Percentiles rank a stretch among this genome's conserved stretches.
These are phyloP conservation scores for Buteo buteo DNA, from an alignment of 2,113 vertebrate genomes.

Conservation along the genomic window DNA sequence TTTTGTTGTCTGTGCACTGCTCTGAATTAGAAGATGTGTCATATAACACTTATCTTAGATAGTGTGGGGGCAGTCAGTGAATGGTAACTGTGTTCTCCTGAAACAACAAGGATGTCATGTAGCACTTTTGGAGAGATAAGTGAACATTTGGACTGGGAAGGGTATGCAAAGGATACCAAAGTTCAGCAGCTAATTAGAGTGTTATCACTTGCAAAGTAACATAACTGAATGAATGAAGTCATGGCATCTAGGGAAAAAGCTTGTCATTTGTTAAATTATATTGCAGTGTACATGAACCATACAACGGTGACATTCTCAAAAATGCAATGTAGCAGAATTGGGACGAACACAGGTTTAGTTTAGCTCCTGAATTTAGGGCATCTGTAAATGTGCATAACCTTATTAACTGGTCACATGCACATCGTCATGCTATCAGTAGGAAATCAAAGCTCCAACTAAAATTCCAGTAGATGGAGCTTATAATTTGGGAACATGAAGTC, in stretches of 20 bases:
- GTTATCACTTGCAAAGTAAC: slow-evolving; percentile 75
- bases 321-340: neutral
- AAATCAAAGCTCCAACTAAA: neutral
- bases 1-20: slow-evolving; percentile 8
- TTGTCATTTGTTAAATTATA: slow-evolving; percentile 49
- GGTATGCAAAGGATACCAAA: slow-evolving; percentile 68
- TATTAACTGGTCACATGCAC: neutral
- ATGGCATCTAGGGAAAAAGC: slow-evolving; percentile 59
- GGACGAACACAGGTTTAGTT: neutral
- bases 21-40: slow-evolving; percentile 67
- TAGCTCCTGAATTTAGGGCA: neutral
- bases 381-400: neutral
- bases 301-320: slow-evolving; percentile 50
- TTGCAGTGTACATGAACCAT: slow-evolving; percentile 21
- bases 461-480: neutral
- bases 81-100: slow-evolving; percentile 72
- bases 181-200: slow-evolving; percentile 76
- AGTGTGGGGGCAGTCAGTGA: slow-evolving; percentile 65
- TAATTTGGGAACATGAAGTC: neutral
- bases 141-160: slow-evolving; percentile 68
- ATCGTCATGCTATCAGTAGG: neutral
- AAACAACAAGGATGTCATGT: slow-evolving; percentile 78
- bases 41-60: slow-evolving; percentile 74
- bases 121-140: slow-evolving; percentile 81
- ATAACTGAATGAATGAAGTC: slow-evolving; percentile 62